A percentile compares a stretch with the other conserved stretches of the same genome.
phyloP scores from a whole-genome alignment of 2,113 vertebrate species.

The Microcebus ravelobensis region DNA sequence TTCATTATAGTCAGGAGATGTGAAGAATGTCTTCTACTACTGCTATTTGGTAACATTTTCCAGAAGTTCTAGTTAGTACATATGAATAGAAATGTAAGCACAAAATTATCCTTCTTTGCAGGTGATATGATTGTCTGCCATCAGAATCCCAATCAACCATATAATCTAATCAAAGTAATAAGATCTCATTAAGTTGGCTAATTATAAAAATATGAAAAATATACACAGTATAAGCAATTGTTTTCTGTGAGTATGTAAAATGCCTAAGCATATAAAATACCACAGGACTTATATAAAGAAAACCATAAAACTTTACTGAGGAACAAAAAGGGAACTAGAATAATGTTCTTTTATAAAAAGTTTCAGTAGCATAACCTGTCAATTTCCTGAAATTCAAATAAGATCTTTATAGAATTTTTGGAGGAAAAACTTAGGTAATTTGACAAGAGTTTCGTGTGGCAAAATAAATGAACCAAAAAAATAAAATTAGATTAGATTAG shows the following conservation, averaged over 20 bases:
- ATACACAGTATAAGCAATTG: background rate
- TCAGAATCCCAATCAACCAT: background rate
- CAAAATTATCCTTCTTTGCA: background rate
- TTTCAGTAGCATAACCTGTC: background rate
- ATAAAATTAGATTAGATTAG: background rate
- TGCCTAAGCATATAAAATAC: background rate
- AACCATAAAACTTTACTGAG: background rate
- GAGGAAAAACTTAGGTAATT: background rate
- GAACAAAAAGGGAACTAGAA: conserved; percentile 1
- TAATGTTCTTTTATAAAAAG: background rate
- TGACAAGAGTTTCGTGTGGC: background rate
- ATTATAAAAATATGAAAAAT: background rate
- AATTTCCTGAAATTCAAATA: background rate
- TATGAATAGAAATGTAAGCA: background rate
- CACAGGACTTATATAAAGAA: background rate
- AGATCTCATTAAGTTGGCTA: background rate
- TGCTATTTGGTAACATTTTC: background rate
- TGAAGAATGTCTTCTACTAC: background rate
- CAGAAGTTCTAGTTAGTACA: background rate
- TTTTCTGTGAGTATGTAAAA: background rate
- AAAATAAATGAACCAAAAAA: conserved; percentile 18
- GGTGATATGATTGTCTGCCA: background rate
- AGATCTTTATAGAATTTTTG: background rate
- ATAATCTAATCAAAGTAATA: background rate
- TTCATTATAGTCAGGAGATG: background rate